phyloP scores from a whole-genome alignment of 2,888 invertebrate genomes.

The Machimus atricapillus region DNA sequence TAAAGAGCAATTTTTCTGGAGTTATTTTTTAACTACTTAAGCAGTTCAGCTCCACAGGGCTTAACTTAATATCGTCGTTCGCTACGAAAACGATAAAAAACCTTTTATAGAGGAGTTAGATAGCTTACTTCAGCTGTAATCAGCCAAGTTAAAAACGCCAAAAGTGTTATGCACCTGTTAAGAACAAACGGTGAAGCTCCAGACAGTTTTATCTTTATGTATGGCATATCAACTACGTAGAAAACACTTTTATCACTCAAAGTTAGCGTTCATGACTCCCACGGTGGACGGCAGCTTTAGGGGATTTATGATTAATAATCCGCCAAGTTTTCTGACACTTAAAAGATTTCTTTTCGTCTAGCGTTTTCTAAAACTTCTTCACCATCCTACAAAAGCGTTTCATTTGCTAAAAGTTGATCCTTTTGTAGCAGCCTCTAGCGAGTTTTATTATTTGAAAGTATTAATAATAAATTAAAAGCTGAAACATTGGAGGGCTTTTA shows the following conservation, averaged over 20 bases:
- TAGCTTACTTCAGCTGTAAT: background rate
- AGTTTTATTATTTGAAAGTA: background rate
- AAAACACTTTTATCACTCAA: background rate
- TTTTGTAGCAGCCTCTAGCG: background rate
- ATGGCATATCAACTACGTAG: background rate
- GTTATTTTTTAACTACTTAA: background rate
- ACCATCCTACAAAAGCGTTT: background rate
- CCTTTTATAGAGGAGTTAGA: background rate
- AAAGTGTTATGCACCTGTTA: background rate
- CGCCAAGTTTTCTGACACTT: background rate
- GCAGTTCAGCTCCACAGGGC: background rate
- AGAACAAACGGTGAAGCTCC: background rate
- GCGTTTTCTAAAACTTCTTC: background rate
- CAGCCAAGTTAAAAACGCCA: background rate
- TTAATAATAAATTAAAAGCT: background rate
- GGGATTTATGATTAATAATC: background rate
- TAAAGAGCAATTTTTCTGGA: background rate
- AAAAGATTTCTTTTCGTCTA: background rate
- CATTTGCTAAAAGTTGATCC: background rate
- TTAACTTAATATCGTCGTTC: background rate
- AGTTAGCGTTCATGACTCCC: background rate
- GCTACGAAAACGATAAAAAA: background rate
- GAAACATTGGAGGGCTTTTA: background rate
- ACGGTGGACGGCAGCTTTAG: background rate
- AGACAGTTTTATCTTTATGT: background rate